Percentiles rank a stretch among this genome's conserved stretches.
Evolutionary conservation across 2,113 vertebrate genomes (phyloP).

Genomic region (Platysternon megacephalum): DNA sequence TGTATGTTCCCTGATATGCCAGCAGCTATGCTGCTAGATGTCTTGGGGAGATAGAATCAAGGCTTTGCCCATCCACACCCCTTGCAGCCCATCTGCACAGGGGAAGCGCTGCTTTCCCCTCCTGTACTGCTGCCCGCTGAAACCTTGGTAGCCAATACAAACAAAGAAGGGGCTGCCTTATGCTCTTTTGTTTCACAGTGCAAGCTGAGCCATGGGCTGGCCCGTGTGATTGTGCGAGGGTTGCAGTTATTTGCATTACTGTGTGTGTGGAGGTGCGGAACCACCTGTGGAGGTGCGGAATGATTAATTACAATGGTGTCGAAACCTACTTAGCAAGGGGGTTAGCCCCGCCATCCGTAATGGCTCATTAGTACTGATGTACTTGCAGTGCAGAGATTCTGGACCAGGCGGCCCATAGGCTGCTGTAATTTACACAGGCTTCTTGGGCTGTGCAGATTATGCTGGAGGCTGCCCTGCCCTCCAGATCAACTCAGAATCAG

Average conservation of each 20-base stretch:
- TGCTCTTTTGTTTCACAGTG: not conserved
- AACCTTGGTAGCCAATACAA: not conserved
- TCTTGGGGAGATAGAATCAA: not conserved
- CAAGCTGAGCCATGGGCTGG: not conserved
- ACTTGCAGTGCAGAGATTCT: not conserved
- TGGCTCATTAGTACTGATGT: not conserved
- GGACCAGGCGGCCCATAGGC: not conserved
- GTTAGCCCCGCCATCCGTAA: not conserved
- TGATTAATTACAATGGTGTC: not conserved
- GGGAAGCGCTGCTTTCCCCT: not conserved
- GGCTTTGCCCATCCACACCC: not conserved
- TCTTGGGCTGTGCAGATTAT: not conserved
- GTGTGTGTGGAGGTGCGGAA: not conserved
- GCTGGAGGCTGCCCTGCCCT: accelerated
- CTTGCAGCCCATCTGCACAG: not conserved
- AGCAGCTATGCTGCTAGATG: not conserved
- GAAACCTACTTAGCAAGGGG: not conserved
- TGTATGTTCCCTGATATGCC: not conserved
- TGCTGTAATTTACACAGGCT: not conserved
- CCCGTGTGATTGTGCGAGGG: not conserved
- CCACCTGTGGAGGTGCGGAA: not conserved
- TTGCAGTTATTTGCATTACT: not conserved
- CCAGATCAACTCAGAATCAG: accelerated
- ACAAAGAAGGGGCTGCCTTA: not conserved
- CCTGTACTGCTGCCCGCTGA: not conserved